Evolutionary conservation across 2,797 vertebrate species (phyloP).

Genomic region (Bryconaethiops microstoma): DNA sequence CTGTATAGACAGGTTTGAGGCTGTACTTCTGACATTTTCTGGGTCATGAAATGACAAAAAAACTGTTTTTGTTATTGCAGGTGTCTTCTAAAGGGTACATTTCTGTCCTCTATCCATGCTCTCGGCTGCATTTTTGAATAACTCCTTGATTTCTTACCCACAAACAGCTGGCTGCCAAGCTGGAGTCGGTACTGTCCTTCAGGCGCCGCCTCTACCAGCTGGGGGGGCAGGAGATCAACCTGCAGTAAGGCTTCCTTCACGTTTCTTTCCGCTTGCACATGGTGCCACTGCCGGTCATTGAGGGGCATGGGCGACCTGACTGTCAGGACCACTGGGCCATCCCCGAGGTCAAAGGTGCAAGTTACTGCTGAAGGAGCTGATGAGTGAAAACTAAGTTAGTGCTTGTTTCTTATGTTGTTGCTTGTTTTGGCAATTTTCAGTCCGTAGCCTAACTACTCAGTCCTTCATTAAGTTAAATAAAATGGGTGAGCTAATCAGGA

Average conservation of each 20-base stretch:
- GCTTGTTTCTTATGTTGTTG: background rate
- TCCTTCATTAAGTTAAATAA: too few relatives aligned
- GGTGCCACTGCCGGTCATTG: slow-evolving; percentile 93
- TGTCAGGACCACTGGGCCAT: slow-evolving; percentile 80
- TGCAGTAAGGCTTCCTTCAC: slow-evolving; percentile 85
- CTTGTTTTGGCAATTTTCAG: background rate
- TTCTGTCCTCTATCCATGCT: background rate
- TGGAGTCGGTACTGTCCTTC: slow-evolving; percentile 88
- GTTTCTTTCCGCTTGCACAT: slow-evolving; percentile 84
- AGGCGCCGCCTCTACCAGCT: slow-evolving; percentile 73
- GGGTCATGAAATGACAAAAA: background rate
- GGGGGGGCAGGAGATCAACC: slow-evolving; percentile 81
- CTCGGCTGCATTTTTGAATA: background rate
- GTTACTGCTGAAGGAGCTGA: slow-evolving; percentile 84
- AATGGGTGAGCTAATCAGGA: too few relatives aligned
- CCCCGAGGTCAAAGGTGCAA: slow-evolving; percentile 89
- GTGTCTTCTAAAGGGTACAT: background rate
- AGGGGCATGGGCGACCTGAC: slow-evolving; percentile 77
- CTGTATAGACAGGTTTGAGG: too few relatives aligned
- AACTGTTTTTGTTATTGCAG: background rate
- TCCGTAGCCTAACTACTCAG: too few relatives aligned
- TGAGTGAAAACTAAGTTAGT: background rate
- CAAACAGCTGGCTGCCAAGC: slow-evolving; percentile 91
- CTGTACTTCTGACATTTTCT: too few relatives aligned
- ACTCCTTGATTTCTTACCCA: slow-evolving; percentile 77